A percentile compares a stretch with the other conserved stretches of the same genome.
Evolutionary conservation across 2,888 invertebrate species (phyloP).

Genomic region (Julus scanicus): DNA sequence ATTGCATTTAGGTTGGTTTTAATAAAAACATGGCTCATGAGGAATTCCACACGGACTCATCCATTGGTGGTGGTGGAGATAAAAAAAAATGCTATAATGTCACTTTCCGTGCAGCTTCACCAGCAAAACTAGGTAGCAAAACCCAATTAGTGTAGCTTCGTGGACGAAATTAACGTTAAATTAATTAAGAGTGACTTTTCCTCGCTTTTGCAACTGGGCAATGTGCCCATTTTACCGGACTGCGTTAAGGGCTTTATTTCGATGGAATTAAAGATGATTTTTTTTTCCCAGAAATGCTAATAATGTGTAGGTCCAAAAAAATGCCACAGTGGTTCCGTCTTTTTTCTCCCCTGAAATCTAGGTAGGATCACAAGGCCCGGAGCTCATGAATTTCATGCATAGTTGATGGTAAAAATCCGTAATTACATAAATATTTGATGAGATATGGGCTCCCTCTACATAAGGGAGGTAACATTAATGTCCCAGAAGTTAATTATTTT

Average conservation of each 20-base stretch:
- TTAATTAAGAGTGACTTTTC: conserved; percentile 37
- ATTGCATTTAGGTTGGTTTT: conserved; percentile 4
- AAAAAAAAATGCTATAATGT: background rate
- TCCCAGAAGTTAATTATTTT: background rate
- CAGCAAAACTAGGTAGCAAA: background rate
- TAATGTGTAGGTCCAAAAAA: background rate
- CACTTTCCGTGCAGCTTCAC: background rate
- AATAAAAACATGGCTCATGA: background rate
- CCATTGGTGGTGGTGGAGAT: background rate
- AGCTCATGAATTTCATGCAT: conserved; percentile 39
- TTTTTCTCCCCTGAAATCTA: conserved; percentile 25
- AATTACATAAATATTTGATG: conserved; percentile 39
- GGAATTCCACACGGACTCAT: background rate
- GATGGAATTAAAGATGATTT: background rate
- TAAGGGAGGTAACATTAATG: background rate
- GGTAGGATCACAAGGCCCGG: background rate
- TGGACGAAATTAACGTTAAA: conserved; percentile 11
- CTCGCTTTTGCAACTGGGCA: background rate
- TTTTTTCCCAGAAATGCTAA: background rate
- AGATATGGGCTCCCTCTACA: background rate
- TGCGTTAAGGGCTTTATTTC: background rate
- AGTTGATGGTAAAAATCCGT: conserved; percentile 23
- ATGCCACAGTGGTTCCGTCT: background rate
- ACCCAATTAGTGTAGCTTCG: conserved; percentile 19
- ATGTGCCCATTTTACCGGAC: background rate